Evolutionary conservation across 1,140 invertebrate genomes (phyloP).

Genomic region (Calliphora vicina): DNA sequence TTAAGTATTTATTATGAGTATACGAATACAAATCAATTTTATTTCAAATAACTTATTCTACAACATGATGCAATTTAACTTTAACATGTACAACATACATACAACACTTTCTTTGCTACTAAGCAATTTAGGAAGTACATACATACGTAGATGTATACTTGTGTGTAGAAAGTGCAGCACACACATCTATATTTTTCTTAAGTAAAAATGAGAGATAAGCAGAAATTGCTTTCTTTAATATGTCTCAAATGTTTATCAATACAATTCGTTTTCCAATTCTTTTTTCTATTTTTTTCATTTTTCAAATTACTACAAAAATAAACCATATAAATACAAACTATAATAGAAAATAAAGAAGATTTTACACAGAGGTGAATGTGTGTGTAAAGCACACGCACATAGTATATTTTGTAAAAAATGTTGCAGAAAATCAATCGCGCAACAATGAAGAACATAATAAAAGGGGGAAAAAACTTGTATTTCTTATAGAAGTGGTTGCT

Average conservation of each 20-base stretch:
- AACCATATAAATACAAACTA: neutral
- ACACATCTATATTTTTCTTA: no score
- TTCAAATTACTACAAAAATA: neutral
- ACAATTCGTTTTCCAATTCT: neutral
- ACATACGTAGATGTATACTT: neutral
- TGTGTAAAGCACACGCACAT: neutral
- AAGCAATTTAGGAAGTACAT: neutral
- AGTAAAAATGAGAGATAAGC: constrained; percentile 10
- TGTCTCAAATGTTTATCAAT: constrained; percentile 1
- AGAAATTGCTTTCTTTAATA: constrained; percentile 8
- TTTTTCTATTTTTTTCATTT: neutral
- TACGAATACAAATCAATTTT: neutral
- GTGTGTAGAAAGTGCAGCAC: no score
- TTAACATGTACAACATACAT: neutral
- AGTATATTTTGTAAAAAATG: neutral
- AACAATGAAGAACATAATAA: constrained; percentile 19
- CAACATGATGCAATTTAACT: neutral
- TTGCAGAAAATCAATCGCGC: constrained; percentile 24
- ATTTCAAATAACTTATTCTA: neutral
- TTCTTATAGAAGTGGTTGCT: no score
- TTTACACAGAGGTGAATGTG: neutral
- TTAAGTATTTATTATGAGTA: neutral
- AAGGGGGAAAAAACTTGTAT: neutral
- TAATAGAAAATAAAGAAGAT: constrained; percentile 24
- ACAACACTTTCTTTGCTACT: neutral